These are phyloP conservation scores for Aselliscus stoliczkanus DNA, from an alignment of 2,797 vertebrate genomes.

Conservation along the genomic window DNA sequence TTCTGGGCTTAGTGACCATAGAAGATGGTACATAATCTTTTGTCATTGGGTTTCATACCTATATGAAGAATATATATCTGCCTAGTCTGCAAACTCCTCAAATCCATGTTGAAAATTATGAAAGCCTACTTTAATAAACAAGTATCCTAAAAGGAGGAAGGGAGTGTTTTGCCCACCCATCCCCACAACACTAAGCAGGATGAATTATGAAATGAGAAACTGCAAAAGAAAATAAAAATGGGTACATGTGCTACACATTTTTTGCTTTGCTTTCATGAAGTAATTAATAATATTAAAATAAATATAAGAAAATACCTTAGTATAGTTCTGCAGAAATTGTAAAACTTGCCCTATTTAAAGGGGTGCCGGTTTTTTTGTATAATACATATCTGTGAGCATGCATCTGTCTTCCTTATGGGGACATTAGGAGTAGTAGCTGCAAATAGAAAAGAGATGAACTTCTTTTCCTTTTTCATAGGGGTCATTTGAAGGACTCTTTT, in stretches of 20 bases:
- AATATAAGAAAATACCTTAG: background rate
- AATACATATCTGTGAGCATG: background rate
- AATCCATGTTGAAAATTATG: background rate
- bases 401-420: background rate
- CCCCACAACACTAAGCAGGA: background rate
- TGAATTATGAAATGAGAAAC: background rate
- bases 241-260: background rate
- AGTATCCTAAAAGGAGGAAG: background rate
- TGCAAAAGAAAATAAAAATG: background rate
- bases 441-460: background rate
- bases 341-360: background rate
- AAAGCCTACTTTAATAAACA: background rate
- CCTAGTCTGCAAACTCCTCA: background rate
- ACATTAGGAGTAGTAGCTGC: background rate
- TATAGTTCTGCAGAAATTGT: background rate
- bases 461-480: background rate
- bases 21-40: background rate
- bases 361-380: background rate
- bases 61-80: background rate
- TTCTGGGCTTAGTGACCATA: background rate
- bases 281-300: background rate
- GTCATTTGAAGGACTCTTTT: background rate
- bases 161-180: background rate
- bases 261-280: background rate
- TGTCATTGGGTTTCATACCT: background rate